Base-by-base conservation (phyloP, 2,888 invertebrate species). In the Conistra vaccinii region DNA sequence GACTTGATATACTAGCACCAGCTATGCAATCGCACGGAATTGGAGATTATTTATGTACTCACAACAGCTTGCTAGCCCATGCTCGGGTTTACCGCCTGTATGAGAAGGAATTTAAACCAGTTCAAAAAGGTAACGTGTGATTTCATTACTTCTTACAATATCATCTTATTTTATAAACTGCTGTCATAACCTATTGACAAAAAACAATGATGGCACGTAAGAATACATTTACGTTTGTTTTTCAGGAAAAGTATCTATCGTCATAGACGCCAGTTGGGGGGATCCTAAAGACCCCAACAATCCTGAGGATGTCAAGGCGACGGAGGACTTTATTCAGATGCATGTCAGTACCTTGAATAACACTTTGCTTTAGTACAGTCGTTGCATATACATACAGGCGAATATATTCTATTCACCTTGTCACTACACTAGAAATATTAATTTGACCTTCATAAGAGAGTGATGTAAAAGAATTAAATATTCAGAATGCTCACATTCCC, bases 31-130 rank as follows among this genome's bases (percentile, higher is more conserved):
- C 94, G 1, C 88, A 95, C 61, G 97, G 97, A 5, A 88, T 96
- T 26, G 97, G 96, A 0, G 97, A 97, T 63, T 98, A 98, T 90
- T 90, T 97, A 63, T 97, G 97, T 78, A 94, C 95, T 0, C 97
- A 98, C 88, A 97, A 97, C 85, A 92, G 97, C 72, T 90, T 98
- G 26, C 91, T 97, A 74, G 97, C 97, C 0, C 98, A 98, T 90
- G 97, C 97, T 1, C 96, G 95, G 71, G 97, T 96, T 1, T 98
- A 97, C 88, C 95, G 96, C 67, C 89, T 97, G 51, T 98, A 98
- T 89, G 94, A 97, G 69, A 92, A 95, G 57, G 93, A 97, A 83
- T 98, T 97, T 86, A 94, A 95, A 81, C 87, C 93, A 1, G 84
- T 84, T 51, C 97, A 97, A 88, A 93, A 96, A 92, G 97, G 97